Conservation (phyloP, 1,140 invertebrate species). For the Drosophila murphyi region DNA sequence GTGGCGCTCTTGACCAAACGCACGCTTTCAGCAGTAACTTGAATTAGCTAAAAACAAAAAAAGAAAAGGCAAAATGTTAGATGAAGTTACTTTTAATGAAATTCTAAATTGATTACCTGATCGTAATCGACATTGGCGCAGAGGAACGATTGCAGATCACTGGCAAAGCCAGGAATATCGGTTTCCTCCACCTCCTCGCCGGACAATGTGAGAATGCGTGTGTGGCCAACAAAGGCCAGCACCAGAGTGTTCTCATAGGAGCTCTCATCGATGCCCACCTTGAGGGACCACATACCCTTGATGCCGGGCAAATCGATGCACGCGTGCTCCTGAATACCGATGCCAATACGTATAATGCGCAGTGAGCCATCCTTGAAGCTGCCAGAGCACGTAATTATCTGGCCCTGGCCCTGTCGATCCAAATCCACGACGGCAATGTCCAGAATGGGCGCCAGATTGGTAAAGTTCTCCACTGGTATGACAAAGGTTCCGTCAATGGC, state of each 20-base stretch:
- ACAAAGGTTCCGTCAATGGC: slow-evolving; percentile 96
- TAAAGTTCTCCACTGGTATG: slow-evolving; percentile 97
- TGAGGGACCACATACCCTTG: slow-evolving; percentile 98
- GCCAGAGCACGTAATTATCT: slow-evolving; percentile 98
- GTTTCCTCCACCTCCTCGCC: slow-evolving; percentile 99
- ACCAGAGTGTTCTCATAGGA: slow-evolving; percentile 94
- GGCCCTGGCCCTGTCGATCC: slow-evolving; percentile 98
- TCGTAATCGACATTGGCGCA: slow-evolving; percentile 95
- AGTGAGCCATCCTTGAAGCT: slow-evolving; percentile 98
- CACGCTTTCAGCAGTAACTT: slow-evolving; percentile 90
- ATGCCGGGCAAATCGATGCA: slow-evolving; percentile 98
- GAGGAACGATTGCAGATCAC: slow-evolving; percentile 96
- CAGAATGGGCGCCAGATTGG: slow-evolving; percentile 98
- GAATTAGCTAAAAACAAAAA: slow-evolving; percentile 68
- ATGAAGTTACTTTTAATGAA: neutral
- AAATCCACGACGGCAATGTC: slow-evolving; percentile 99
- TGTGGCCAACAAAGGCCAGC: slow-evolving; percentile 97
- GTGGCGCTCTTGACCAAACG: slow-evolving; percentile 88
- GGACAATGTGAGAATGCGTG: slow-evolving; percentile 93
- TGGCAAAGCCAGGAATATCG: slow-evolving; percentile 94
- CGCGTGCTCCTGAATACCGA: slow-evolving; percentile 98
- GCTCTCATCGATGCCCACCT: slow-evolving; percentile 87
- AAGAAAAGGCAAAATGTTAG: neutral
- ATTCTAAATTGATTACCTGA: slow-evolving; percentile 86
- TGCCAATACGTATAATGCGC: slow-evolving; percentile 98